These are phyloP conservation scores for Epizoanthus rinbou DNA, from an alignment of 92 coral and sea anemone species.

Conservation along the genomic window DNA sequence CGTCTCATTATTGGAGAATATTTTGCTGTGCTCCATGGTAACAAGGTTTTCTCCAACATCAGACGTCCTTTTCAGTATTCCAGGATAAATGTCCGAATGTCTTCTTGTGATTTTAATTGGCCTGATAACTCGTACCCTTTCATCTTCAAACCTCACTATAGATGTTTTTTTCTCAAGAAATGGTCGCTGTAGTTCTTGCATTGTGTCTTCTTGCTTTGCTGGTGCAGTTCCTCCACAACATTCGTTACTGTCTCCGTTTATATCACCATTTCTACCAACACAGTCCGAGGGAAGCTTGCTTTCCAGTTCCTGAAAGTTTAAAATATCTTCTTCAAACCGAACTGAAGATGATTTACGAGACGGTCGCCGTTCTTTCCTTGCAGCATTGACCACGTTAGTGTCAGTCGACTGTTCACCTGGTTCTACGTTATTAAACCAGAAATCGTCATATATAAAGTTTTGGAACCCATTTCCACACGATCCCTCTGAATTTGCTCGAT, in stretches of 20 bases:
- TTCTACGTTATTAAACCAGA: neutral
- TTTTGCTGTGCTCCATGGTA: neutral
- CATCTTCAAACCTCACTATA: slow-evolving; percentile 46
- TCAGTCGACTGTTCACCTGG: neutral
- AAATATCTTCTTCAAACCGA: slow-evolving; percentile 25
- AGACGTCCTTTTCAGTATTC: slow-evolving; percentile 20
- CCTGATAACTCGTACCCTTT: neutral
- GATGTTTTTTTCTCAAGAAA: neutral
- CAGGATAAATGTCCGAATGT: slow-evolving; percentile 30
- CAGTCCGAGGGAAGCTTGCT: neutral
- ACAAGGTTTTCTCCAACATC: neutral
- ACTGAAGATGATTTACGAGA: slow-evolving; percentile 14
- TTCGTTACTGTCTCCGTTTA: neutral
- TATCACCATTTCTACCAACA: neutral
- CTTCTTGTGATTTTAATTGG: slow-evolving; percentile 7
- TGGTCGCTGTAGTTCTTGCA: neutral
- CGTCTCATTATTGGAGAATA: too few species aligned
- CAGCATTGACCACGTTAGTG: neutral
- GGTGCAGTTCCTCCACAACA: neutral
- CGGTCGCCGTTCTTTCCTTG: neutral
- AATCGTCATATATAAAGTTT: neutral
- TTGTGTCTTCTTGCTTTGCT: neutral
- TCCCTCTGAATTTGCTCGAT: slow-evolving; percentile 21
- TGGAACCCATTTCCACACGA: slow-evolving; percentile 5
- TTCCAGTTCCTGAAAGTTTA: neutral